Percentiles rank a stretch among this genome's conserved stretches.
These are phyloP conservation scores for Lysandra bellargus DNA, from an alignment of 2,888 invertebrate genomes.

Conservation along the genomic window DNA sequence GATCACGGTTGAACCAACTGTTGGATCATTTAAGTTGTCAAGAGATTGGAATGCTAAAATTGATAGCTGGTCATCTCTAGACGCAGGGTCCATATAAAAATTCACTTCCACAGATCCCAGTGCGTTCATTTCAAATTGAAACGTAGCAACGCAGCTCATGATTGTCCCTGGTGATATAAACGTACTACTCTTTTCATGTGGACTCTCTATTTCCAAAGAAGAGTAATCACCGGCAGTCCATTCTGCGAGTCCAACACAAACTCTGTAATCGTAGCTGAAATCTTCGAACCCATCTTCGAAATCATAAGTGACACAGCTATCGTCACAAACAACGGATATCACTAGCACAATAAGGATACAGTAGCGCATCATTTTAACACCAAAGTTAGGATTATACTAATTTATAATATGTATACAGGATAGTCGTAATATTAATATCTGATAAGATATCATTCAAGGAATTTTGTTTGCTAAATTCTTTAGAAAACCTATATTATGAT, in stretches of 20 bases:
- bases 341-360: not conserved
- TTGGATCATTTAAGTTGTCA: slow-evolving; percentile 26
- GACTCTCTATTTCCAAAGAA: not conserved
- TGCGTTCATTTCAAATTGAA: slow-evolving; percentile 28
- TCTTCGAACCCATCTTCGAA: slow-evolving; percentile 22
- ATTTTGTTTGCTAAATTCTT: not conserved
- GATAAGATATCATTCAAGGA: slow-evolving; percentile 33
- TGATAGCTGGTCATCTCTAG: slow-evolving; percentile 16
- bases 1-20: slow-evolving; percentile 10
- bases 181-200: not conserved
- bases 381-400: slow-evolving; percentile 20
- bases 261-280: not conserved
- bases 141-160: slow-evolving; percentile 28
- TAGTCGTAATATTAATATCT: not conserved
- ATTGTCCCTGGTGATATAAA: slow-evolving; percentile 25
- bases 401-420: not conserved
- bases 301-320: slow-evolving; percentile 28
- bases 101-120: slow-evolving; percentile 31
- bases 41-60: slow-evolving; percentile 23
- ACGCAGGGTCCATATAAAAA: slow-evolving; percentile 31
- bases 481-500: not conserved
- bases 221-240: slow-evolving; percentile 27
- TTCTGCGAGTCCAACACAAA: not conserved
- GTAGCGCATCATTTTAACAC: not conserved
- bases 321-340: not conserved